These are phyloP conservation scores for Acanthisitta chloris DNA, from an alignment of 2,113 vertebrate species.

Conservation along the genomic window DNA sequence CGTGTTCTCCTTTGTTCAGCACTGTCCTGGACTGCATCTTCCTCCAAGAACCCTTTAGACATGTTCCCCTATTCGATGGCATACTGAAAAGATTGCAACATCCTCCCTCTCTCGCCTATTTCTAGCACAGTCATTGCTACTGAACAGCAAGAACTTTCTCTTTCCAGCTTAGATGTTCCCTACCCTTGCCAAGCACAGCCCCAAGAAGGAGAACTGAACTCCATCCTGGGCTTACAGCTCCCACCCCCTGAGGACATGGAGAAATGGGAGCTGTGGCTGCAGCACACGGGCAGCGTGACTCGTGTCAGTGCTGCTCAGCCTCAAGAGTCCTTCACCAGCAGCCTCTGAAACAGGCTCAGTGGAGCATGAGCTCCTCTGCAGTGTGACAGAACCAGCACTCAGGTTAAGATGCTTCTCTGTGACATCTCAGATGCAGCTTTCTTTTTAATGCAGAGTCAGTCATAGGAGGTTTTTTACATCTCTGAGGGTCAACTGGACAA, in stretches of 20 bases:
- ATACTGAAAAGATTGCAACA: neutral
- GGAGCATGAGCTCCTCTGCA: neutral
- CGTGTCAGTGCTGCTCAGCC: neutral
- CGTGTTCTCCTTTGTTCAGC: neutral
- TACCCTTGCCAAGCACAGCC: neutral
- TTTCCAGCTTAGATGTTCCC: neutral
- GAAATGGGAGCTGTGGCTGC: neutral
- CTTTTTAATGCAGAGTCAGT: neutral
- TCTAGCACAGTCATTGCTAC: neutral
- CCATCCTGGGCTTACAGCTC: neutral
- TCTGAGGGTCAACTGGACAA: neutral
- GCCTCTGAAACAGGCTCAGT: neutral
- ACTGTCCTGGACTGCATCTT: neutral
- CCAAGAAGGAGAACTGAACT: neutral
- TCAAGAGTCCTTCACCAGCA: neutral
- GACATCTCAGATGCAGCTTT: neutral
- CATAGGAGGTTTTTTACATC: neutral
- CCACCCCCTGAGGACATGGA: rapidly evolving
- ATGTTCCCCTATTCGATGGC: neutral
- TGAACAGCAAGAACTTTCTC: neutral
- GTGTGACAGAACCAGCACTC: neutral
- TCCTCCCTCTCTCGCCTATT: neutral
- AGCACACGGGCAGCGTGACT: neutral
- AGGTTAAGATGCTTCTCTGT: neutral
- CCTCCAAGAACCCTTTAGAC: neutral